Evolutionary conservation across 2,797 vertebrate species (phyloP).

Genomic region (Diplodus puntazzo): DNA sequence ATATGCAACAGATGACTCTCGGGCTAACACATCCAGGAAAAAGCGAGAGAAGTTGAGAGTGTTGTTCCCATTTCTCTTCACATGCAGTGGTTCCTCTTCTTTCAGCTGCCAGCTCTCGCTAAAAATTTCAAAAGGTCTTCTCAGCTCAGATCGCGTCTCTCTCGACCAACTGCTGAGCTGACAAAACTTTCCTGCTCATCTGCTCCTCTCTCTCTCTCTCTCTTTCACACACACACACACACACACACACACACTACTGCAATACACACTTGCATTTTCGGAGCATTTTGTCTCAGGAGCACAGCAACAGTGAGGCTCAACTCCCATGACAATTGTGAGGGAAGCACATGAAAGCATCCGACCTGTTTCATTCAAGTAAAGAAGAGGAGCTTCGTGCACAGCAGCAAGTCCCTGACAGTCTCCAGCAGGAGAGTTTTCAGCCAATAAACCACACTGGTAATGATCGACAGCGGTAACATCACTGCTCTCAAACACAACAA

Average conservation of each 20-base stretch:
- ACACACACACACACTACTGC: neutral
- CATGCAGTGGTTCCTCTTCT: slow-evolving; percentile 17
- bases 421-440: slow-evolving; percentile 13
- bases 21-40: slow-evolving; percentile 10
- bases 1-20: slow-evolving; percentile 53
- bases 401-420: slow-evolving; percentile 20
- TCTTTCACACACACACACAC: slow-evolving; percentile 6
- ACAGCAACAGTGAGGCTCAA: slow-evolving; percentile 30
- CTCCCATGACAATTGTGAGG: slow-evolving; percentile 52
- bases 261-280: slow-evolving; percentile 15
- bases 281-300: slow-evolving; percentile 53
- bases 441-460: slow-evolving; percentile 22
- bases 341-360: slow-evolving; percentile 41
- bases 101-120: slow-evolving; percentile 46
- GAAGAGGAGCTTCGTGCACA: slow-evolving; percentile 8
- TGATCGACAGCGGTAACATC: slow-evolving; percentile 21
- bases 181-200: slow-evolving; percentile 56
- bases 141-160: slow-evolving; percentile 47
- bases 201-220: slow-evolving; percentile 12
- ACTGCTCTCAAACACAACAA: slow-evolving; percentile 27
- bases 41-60: slow-evolving; percentile 16
- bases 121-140: slow-evolving; percentile 51
- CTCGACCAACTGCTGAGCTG: slow-evolving; percentile 65
- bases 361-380: slow-evolving; percentile 25
- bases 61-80: slow-evolving; percentile 31